Base-by-base conservation (phyloP, 30 jellyfish, hydroid and myxozoan genomes). In the Aurelia aurita complex sp. Pacific region DNA sequence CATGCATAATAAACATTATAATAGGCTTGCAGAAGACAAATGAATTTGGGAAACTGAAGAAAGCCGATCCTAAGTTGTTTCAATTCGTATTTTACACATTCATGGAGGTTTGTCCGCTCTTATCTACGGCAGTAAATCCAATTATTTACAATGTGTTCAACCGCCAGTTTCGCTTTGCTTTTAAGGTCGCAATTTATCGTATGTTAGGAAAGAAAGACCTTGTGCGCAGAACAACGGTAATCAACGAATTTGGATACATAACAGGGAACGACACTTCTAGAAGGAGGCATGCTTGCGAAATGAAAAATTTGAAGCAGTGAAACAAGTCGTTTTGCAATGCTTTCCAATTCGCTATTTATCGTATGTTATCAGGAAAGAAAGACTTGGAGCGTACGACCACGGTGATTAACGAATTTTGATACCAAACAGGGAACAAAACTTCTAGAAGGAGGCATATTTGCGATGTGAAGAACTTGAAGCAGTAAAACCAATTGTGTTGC, bases 71-170 rank as follows among this genome's bases (percentile, higher is more conserved):
- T n/a, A 82, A 35, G 16, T 1, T 79, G 29, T 75, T 86, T 81
- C 51, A 69, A 4, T 46, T 91, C 72, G 61, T 73, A 1, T 85
- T 40, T 59, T 80, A 65, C 67, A 55, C 88, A 6, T 87, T 79
- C 53, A 46, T 87, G 80, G 89, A 85, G 10, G 63, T 86, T 10
- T 60, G 85, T 12, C 98, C 98, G 4, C 71, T 81, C 86, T 51
- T 91, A 2, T 85, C 89, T 65, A 51, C 98, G 43, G 87, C 89
- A 15, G 35, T 91, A 3, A 91, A 91, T 55, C 98, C 98, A 10
- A 12, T 85, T 29, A 91, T 91, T 2, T 91, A 91, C 81, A 85
- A 90, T 55, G 67, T 91, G 18, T 55, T 86, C n/a, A 91, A 84
- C 82, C 74, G 64, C 65, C 96, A 86, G 66, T 91, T 85, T 66